A percentile compares a stretch with the other conserved stretches of the same genome.
phyloP scores from a whole-genome alignment of 2,888 invertebrate species.

The Psylliodes chrysocephalus region DNA sequence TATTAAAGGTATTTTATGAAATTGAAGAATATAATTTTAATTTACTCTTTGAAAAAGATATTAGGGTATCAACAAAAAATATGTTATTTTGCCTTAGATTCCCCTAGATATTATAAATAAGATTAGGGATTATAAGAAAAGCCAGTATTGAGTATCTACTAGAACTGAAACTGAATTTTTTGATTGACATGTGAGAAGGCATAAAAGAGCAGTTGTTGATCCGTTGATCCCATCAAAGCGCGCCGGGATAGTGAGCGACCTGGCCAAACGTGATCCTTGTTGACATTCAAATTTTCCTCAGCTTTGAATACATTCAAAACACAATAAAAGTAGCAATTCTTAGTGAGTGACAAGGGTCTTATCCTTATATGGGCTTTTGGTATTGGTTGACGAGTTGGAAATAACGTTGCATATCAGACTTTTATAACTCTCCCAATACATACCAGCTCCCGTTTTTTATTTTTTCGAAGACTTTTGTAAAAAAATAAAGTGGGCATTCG shows the following conservation, averaged over 20 bases:
- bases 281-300: constrained; percentile 66
- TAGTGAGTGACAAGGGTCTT: constrained; percentile 55
- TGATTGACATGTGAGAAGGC: constrained; percentile 53
- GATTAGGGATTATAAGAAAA: too few relatives aligned
- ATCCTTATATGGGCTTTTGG: constrained; percentile 19
- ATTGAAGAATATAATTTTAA: too few relatives aligned
- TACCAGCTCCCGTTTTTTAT: constrained; percentile 9
- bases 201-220: constrained; percentile 56
- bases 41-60: too few relatives aligned
- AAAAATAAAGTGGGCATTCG: constrained; percentile 12
- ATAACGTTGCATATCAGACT: constrained; percentile 24
- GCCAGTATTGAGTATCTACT: constrained; percentile 3
- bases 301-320: constrained; percentile 60
- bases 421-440: constrained; percentile 20
- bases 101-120: too few relatives aligned
- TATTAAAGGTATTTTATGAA: too few relatives aligned
- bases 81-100: too few relatives aligned
- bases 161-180: constrained; percentile 25
- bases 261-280: constrained; percentile 63
- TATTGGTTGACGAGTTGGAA: constrained; percentile 24
- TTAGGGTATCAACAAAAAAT: too few relatives aligned
- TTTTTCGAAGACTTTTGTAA: constrained; percentile 9
- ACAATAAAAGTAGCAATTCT: constrained; percentile 57
- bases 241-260: constrained; percentile 39
- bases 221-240: constrained; percentile 50